Evolutionary conservation across 2,888 invertebrate species (phyloP).

Genomic region (Anticlea derivata): DNA sequence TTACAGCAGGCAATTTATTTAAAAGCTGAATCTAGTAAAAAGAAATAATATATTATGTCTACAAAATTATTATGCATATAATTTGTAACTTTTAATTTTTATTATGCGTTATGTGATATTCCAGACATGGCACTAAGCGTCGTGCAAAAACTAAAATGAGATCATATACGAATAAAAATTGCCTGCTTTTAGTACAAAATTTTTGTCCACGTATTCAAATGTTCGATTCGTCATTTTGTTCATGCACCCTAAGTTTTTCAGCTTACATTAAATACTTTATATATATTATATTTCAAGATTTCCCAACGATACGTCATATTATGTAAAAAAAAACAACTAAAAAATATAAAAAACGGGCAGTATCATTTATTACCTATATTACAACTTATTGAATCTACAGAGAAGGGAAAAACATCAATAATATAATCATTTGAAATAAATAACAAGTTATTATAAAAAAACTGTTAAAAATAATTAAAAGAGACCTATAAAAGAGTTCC

Average conservation of each 20-base stretch:
- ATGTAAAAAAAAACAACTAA: constrained; percentile 51
- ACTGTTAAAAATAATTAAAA: constrained; percentile 80
- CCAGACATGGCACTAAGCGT: constrained; percentile 71
- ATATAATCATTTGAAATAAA: constrained; percentile 84
- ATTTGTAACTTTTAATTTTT: constrained; percentile 40
- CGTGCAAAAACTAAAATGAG: constrained; percentile 65
- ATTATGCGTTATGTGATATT: constrained; percentile 66
- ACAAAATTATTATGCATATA: constrained; percentile 69
- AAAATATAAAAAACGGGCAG: constrained; percentile 75
- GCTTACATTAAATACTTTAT: constrained; percentile 46
- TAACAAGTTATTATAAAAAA: constrained; percentile 81
- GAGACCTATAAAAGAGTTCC: constrained; percentile 67
- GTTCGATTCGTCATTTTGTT: constrained; percentile 64
- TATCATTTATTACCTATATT: constrained; percentile 76
- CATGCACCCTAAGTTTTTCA: constrained; percentile 56
- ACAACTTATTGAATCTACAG: constrained; percentile 77
- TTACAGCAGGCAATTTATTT: constrained; percentile 76
- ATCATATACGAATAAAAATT: constrained; percentile 67
- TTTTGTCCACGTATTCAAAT: constrained; percentile 58
- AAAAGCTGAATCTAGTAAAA: constrained; percentile 22
- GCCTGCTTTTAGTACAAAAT: constrained; percentile 67
- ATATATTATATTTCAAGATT: constrained; percentile 34
- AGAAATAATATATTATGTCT: constrained; percentile 24
- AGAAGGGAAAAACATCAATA: constrained; percentile 76
- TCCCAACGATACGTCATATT: constrained; percentile 38